Conservation (phyloP, 1,140 invertebrate genomes). For the Philopotamus ludificatus region DNA sequence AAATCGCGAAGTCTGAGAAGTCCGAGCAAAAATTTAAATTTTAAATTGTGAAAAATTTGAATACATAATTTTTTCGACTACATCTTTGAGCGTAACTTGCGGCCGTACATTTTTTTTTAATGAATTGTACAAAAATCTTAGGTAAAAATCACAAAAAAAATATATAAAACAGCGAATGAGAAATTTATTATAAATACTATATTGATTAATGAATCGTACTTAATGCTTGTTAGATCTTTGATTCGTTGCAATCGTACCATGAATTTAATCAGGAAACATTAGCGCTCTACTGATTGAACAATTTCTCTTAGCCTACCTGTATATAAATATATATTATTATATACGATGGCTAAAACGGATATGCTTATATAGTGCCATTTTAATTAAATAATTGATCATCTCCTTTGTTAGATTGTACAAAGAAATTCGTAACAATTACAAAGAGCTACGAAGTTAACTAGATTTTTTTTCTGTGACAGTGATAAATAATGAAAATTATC, state of each 20-base stretch:
- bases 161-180: too few relatives aligned
- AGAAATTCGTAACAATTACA: too few relatives aligned
- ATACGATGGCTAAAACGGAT: too few relatives aligned
- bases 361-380: too few relatives aligned
- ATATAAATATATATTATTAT: too few relatives aligned
- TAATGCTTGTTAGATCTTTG: not conserved
- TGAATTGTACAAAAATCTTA: not conserved
- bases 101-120: not conserved
- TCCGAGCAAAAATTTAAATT: not conserved
- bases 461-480: too few relatives aligned
- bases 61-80: not conserved
- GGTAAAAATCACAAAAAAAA: not conserved
- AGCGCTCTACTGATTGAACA: not conserved
- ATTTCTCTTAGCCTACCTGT: not conserved
- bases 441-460: too few relatives aligned
- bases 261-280: not conserved
- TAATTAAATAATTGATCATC: too few relatives aligned
- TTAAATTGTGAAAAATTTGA: conserved; percentile 9
- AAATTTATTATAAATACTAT: too few relatives aligned
- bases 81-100: too few relatives aligned
- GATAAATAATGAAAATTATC: too few relatives aligned
- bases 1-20: not conserved
- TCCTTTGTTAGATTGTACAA: too few relatives aligned
- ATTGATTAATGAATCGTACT: not conserved
- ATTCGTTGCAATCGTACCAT: not conserved